Conservation (phyloP, 2,797 vertebrate genomes). For the Leptatherina wallacei region DNA sequence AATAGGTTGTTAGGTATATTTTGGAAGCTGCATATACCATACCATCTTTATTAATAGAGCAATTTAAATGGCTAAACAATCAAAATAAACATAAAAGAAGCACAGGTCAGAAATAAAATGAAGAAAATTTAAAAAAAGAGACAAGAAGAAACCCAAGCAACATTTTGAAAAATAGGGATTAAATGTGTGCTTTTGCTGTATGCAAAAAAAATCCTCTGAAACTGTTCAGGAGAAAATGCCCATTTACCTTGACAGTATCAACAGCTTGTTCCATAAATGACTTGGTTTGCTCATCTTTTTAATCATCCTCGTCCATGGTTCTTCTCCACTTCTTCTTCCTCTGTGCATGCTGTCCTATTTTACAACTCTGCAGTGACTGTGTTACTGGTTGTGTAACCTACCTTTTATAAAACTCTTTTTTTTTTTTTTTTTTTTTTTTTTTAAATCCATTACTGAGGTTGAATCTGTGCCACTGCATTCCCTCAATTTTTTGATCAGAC, state of each 20-base stretch:
- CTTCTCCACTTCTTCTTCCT: conserved; percentile 21
- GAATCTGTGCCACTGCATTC: background rate
- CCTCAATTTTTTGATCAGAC: conserved; percentile 1
- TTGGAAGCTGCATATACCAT: background rate
- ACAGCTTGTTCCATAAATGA: conserved; percentile 23
- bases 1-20: background rate
- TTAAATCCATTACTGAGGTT: background rate
- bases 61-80: no score
- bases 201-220: conserved; percentile 20
- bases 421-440: background rate
- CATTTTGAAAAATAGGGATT: no score
- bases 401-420: conserved; percentile 22
- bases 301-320: background rate
- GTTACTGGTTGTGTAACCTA: conserved; percentile 19
- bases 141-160: no score
- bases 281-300: background rate
- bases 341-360: conserved; percentile 27
- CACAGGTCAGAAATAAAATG: no score
- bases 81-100: no score
- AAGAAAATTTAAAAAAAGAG: no score
- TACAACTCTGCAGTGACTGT: conserved; percentile 18
- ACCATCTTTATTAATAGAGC: no score
- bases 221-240: conserved; percentile 17
- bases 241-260: conserved; percentile 37
- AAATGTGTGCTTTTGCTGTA: background rate